A percentile compares a stretch with the other conserved stretches of the same genome.
Conservation (phyloP, 2,888 invertebrate species). For the Choristoneura rosaceana region DNA sequence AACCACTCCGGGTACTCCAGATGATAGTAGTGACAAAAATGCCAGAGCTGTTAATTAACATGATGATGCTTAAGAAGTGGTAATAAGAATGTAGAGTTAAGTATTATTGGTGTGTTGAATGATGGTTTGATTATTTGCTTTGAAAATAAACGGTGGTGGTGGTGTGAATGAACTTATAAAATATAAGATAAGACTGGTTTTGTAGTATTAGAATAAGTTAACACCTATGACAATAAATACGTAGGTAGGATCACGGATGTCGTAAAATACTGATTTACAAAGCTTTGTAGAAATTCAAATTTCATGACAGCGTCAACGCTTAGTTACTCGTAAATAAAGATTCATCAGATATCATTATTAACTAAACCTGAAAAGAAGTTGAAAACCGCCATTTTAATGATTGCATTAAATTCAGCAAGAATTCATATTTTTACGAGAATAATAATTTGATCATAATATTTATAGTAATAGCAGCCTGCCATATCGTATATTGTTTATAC, state of each 20-base stretch:
- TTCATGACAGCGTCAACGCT: neutral
- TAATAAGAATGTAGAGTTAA: neutral
- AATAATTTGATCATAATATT: neutral
- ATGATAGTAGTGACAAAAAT: neutral
- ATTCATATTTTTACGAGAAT: neutral
- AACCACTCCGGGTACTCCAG: neutral
- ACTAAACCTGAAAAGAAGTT: neutral
- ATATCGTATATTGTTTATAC: neutral
- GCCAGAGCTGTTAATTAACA: neutral
- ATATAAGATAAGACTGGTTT: conserved; percentile 19
- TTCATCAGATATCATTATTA: no score
- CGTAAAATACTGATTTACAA: conserved; percentile 14
- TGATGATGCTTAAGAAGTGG: neutral
- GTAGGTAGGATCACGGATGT: conserved; percentile 19
- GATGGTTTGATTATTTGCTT: conserved; percentile 23
- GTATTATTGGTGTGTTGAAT: neutral
- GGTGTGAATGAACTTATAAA: conserved; percentile 27
- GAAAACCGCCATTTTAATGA: neutral
- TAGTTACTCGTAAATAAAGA: neutral
- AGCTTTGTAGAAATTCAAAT: neutral
- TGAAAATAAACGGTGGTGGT: conserved; percentile 1
- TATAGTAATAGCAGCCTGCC: neutral
- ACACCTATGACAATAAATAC: conserved; percentile 18
- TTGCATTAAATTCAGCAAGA: neutral
- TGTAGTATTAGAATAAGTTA: conserved; percentile 18